Evolutionary conservation across 2,888 invertebrate genomes (phyloP).

Genomic region (Pheosia gnoma): DNA sequence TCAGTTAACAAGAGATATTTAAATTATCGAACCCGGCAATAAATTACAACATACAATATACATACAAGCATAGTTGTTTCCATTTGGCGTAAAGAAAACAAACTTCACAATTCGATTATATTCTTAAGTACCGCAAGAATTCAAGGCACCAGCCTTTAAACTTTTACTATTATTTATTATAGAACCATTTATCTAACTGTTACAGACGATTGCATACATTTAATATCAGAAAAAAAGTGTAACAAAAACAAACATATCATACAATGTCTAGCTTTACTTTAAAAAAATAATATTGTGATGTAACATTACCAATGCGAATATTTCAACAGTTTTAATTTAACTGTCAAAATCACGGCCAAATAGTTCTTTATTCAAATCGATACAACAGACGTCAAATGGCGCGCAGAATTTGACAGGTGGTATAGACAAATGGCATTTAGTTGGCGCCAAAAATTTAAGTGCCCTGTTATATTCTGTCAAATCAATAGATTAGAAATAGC

Average conservation of each 20-base stretch:
- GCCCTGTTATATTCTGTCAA: constrained; percentile 16
- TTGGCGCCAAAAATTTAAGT: constrained; percentile 11
- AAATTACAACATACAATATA: too few species aligned
- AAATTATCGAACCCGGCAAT: not conserved
- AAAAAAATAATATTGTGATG: constrained; percentile 12
- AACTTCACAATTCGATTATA: not conserved
- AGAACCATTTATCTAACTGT: constrained; percentile 8
- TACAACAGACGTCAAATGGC: constrained; percentile 13
- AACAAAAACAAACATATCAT: constrained; percentile 26
- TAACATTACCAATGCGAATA: constrained; percentile 8
- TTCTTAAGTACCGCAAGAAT: not conserved
- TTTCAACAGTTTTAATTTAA: constrained; percentile 29
- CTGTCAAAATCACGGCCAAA: constrained; percentile 28
- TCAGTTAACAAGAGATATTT: not conserved
- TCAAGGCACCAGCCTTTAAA: not conserved
- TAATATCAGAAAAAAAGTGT: constrained; percentile 10
- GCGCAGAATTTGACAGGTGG: constrained; percentile 24
- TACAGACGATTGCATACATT: constrained; percentile 18
- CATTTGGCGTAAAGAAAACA: not conserved
- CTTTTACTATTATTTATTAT: constrained; percentile 1
- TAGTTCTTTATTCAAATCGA: constrained; percentile 30
- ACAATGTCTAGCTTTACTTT: constrained; percentile 15
- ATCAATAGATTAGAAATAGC: constrained; percentile 19
- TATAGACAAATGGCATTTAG: constrained; percentile 21
- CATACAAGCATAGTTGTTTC: not conserved